phyloP scores from a whole-genome alignment of 2,797 vertebrate genomes.

The Chlorospingus flavigularis region DNA sequence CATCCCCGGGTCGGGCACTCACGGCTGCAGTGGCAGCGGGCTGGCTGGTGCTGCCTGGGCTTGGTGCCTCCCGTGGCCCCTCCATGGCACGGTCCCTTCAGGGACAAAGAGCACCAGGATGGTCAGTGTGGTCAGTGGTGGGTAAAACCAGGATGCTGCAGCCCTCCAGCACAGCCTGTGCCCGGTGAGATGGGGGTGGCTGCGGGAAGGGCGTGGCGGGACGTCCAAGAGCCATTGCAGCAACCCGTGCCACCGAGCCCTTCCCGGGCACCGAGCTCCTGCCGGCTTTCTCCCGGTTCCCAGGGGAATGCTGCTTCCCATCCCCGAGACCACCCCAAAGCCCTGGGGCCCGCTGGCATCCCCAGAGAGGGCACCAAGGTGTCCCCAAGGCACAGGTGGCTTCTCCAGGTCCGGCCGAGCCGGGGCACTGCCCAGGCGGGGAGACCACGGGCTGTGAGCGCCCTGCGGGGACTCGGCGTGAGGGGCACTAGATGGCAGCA shows the following conservation, averaged over 20 bases:
- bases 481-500: slow-evolving; percentile 45
- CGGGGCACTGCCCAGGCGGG: not conserved
- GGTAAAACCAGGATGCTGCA: not conserved
- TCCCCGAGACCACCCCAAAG: rapidly evolving
- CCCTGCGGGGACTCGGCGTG: not conserved
- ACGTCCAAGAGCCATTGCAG: rapidly evolving
- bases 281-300: rapidly evolving
- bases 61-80: not conserved
- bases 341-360: not conserved
- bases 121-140: rapidly evolving
- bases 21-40: rapidly evolving
- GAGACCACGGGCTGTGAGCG: not conserved
- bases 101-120: rapidly evolving
- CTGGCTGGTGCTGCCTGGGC: not conserved
- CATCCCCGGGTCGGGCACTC: rapidly evolving
- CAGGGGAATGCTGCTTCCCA: rapidly evolving
- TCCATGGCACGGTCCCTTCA: not conserved
- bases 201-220: rapidly evolving
- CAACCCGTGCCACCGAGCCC: rapidly evolving
- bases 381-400: not conserved
- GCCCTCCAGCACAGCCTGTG: not conserved
- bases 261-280: rapidly evolving
- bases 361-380: too few relatives aligned
- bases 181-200: rapidly evolving
- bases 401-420: not conserved